Conservation (phyloP, 2,797 vertebrate species). For the Notamacropus eugenii region DNA sequence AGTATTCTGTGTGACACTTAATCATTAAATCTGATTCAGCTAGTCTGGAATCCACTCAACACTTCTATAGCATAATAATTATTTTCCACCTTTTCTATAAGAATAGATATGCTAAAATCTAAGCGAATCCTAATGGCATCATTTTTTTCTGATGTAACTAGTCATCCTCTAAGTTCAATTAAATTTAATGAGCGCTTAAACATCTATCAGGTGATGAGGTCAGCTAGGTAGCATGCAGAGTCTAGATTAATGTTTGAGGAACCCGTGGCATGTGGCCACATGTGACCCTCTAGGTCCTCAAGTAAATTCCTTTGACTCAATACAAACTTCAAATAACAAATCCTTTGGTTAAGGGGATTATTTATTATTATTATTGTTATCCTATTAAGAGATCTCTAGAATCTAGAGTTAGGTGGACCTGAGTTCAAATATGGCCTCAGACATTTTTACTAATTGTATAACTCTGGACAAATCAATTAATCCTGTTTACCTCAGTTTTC, state of each 20-base stretch:
- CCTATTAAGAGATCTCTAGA: too few relatives aligned
- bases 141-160: neutral
- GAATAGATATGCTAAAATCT: neutral
- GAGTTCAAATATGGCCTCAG: neutral
- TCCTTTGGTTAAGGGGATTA: too few relatives aligned
- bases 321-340: too few relatives aligned
- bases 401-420: neutral
- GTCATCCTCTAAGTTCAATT: neutral
- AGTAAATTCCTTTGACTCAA: too few relatives aligned
- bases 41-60: neutral
- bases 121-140: neutral
- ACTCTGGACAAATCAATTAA: neutral
- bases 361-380: too few relatives aligned
- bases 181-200: neutral
- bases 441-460: neutral
- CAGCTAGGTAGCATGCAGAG: neutral
- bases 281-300: too few relatives aligned
- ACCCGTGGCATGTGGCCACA: too few relatives aligned
- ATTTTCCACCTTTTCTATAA: neutral
- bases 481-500: neutral
- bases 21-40: neutral
- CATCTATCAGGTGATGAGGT: neutral
- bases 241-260: neutral
- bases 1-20: neutral
- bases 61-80: neutral